phyloP scores from a whole-genome alignment of 2,797 vertebrate species.

The Anas bahamensis region DNA sequence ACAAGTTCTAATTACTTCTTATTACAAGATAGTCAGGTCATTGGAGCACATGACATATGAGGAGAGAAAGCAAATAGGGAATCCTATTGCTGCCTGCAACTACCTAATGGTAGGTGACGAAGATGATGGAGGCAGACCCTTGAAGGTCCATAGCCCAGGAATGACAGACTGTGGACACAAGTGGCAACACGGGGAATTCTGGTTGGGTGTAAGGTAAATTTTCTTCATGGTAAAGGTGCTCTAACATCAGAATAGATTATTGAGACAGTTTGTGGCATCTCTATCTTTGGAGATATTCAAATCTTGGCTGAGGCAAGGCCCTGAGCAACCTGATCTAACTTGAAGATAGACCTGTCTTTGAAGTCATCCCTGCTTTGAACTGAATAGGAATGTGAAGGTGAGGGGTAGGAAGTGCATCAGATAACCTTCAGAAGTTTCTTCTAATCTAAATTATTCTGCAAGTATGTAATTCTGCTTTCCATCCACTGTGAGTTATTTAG shows the following conservation, averaged over 20 bases:
- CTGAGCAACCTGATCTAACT: not conserved
- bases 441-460: not conserved
- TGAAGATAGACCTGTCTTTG: not conserved
- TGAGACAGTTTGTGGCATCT: not conserved
- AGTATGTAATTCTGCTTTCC: not conserved
- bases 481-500: not conserved
- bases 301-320: not conserved
- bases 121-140: not conserved
- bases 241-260: not conserved
- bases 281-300: not conserved
- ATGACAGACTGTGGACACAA: not conserved
- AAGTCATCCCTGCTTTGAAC: not conserved
- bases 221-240: not conserved
- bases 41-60: rapidly evolving
- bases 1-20: not conserved
- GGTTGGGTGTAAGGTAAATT: not conserved
- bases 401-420: not conserved
- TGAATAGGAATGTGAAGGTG: not conserved
- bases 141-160: not conserved
- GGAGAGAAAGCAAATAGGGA: not conserved
- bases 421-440: not conserved
- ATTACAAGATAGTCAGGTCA: not conserved
- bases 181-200: not conserved
- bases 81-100: not conserved
- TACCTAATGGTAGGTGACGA: not conserved